Percentiles rank a stretch among this genome's conserved stretches.
Conservation (phyloP, 1,140 invertebrate genomes). For the Zaprionus camerounensis region DNA sequence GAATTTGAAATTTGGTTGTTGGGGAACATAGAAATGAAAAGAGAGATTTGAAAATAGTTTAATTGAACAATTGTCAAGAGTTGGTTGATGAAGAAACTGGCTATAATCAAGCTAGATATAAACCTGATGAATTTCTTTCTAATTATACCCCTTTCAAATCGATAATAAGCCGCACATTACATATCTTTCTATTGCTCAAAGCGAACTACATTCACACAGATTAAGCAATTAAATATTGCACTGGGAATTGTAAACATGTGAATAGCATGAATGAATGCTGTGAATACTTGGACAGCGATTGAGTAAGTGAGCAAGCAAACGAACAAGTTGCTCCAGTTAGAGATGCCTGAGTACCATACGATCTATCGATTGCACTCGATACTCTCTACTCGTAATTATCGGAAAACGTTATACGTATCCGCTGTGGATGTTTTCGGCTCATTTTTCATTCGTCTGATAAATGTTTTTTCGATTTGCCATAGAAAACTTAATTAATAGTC, state of each 20-base stretch:
- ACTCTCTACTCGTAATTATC: conserved; percentile 30
- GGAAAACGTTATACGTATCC: conserved; percentile 44
- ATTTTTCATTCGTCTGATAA: conserved; percentile 30
- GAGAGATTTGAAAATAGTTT: background rate
- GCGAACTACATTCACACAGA: background rate
- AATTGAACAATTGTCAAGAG: background rate
- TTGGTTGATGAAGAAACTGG: background rate
- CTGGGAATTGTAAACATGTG: conserved; percentile 2
- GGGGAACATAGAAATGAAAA: background rate
- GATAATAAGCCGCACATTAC: background rate
- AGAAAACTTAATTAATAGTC: conserved; percentile 56
- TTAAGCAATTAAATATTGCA: conserved; percentile 19
- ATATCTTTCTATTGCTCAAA: conserved; percentile 1
- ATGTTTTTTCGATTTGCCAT: conserved; percentile 43
- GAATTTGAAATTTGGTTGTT: background rate
- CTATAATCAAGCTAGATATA: background rate
- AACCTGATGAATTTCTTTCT: background rate
- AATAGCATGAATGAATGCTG: conserved; percentile 24
- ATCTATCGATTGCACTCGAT: conserved; percentile 29
- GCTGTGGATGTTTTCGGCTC: conserved; percentile 34
- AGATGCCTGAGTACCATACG: conserved; percentile 13
- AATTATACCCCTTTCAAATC: background rate
- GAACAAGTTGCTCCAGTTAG: conserved; percentile 31
- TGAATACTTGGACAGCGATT: conserved; percentile 29
- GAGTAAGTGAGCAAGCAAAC: conserved; percentile 22